Conservation (phyloP, 2,888 invertebrate species). For the Lasioglossum oenotherae region DNA sequence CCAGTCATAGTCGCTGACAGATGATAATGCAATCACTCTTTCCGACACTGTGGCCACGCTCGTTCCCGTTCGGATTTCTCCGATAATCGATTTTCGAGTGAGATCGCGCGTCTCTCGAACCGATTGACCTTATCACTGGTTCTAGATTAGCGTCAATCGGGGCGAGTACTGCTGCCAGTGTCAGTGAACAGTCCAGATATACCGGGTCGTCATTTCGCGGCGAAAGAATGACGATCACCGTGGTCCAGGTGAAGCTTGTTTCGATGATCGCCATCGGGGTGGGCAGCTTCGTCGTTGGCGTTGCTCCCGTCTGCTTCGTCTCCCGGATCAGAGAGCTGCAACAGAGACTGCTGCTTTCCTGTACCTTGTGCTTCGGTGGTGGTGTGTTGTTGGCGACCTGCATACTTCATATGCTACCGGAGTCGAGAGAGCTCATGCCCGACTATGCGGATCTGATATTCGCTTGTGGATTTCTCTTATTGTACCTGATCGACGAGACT, state of each 20-base stretch:
- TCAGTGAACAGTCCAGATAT: constrained; percentile 18
- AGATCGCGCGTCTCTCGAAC: constrained; percentile 48
- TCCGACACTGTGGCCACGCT: constrained; percentile 16
- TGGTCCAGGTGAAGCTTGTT: constrained; percentile 87
- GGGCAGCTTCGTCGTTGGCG: constrained; percentile 89
- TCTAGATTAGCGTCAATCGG: constrained; percentile 60
- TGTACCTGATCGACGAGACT: constrained; percentile 90
- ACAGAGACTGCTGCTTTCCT: constrained; percentile 87
- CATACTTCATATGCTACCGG: constrained; percentile 92
- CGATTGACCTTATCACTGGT: constrained; percentile 60
- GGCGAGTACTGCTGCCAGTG: constrained; percentile 38
- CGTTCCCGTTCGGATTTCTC: constrained; percentile 24
- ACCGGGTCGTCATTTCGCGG: background rate
- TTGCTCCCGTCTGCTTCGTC: constrained; percentile 89
- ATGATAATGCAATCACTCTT: constrained; percentile 38
- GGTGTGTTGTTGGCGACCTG: constrained; percentile 92
- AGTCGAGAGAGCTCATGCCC: constrained; percentile 88
- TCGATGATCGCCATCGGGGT: constrained; percentile 89
- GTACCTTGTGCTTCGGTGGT: constrained; percentile 91
- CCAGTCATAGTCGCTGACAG: constrained; percentile 24
- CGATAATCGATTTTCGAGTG: constrained; percentile 43
- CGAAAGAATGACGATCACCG: constrained; percentile 48
- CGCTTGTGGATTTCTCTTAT: constrained; percentile 89
- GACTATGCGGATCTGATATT: constrained; percentile 88
- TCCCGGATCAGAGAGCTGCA: constrained; percentile 84